Evolutionary conservation across 2,797 vertebrate genomes (phyloP).

Genomic region (Xiphorhynchus erythropygius): DNA sequence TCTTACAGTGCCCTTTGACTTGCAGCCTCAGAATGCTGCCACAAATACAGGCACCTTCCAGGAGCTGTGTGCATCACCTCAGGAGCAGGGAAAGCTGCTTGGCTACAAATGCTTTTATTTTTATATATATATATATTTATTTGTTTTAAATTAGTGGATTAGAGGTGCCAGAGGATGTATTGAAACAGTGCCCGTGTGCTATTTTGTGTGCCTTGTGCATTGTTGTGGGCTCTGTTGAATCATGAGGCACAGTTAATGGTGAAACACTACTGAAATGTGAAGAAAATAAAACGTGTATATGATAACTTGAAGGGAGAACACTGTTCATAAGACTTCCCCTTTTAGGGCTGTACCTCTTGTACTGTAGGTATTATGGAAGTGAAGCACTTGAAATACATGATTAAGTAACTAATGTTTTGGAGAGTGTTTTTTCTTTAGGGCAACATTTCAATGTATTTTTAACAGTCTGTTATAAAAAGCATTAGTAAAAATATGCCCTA

Average conservation of each 20-base stretch:
- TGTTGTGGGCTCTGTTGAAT: neutral
- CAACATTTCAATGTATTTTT: neutral
- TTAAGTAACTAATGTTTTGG: neutral
- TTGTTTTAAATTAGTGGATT: neutral
- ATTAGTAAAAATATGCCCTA: neutral
- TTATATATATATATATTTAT: too few species aligned
- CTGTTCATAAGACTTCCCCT: neutral
- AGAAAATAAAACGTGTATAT: neutral
- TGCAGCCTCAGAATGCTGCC: neutral
- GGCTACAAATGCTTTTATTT: neutral
- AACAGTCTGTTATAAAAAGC: neutral
- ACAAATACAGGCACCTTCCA: neutral
- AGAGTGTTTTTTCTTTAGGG: neutral
- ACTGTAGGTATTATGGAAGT: neutral
- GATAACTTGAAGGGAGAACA: neutral
- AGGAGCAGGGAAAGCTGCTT: neutral
- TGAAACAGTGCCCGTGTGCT: neutral
- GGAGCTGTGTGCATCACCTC: neutral
- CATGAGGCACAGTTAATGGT: neutral
- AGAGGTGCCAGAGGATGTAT: neutral
- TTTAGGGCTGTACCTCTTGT: neutral
- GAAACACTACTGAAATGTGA: neutral
- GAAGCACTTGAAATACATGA: neutral
- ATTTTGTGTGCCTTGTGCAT: rapidly evolving
- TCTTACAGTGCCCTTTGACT: neutral